Base-by-base conservation (phyloP, 35 echinoderm and acorn worm genomes). In the Heliocidaris erythrogramma region DNA sequence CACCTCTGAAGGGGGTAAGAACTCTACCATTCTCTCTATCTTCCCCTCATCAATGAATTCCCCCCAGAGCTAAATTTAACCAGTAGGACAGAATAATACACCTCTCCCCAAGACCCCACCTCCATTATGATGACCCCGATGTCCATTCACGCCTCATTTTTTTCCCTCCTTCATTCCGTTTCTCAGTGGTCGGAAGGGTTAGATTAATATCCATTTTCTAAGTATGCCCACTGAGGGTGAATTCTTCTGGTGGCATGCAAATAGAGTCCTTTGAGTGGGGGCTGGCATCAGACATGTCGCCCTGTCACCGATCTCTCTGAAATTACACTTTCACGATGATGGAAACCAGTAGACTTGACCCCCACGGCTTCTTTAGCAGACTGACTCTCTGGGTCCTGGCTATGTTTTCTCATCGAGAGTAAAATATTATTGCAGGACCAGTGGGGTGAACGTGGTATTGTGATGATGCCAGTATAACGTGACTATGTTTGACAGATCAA, bases 111-210 rank as follows among this genome's bases (percentile, higher is more conserved):
- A 16, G 7, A 10, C 49, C 17, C 24, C 47, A 49, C 32, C 48
- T 92, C 29, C 49, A 7, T 42, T 89, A 10, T 27, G n/a, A 42
- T 11, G 31, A 5, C 61, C 14, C 31, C 31, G 16, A 32, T 48
- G 21, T 89, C 87, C 47, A 89, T 89, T 89, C 87, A 89, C n/a
- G 21, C 87, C 30, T 89, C 87, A 32, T 89, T 30, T 89, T 42
- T 47, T 32, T 89, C 24, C 31, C 9, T 48, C 6, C 31, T 48
- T 47, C 87, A 14, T 32, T 47, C 87, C 18, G 9, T 47, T 89
- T 89, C 87, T 89, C 47, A 78, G 21, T 92, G 16, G 91, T 92
- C 91, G 48, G 91, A 92, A 92, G 91, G 91, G 47, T 50, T 92
- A 56, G 91, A 92, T 92, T 92, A 92, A 30, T 92, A 32, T 49